phyloP scores from a whole-genome alignment of 2,888 invertebrate genomes.

The Melangyna quadrimaculata region DNA sequence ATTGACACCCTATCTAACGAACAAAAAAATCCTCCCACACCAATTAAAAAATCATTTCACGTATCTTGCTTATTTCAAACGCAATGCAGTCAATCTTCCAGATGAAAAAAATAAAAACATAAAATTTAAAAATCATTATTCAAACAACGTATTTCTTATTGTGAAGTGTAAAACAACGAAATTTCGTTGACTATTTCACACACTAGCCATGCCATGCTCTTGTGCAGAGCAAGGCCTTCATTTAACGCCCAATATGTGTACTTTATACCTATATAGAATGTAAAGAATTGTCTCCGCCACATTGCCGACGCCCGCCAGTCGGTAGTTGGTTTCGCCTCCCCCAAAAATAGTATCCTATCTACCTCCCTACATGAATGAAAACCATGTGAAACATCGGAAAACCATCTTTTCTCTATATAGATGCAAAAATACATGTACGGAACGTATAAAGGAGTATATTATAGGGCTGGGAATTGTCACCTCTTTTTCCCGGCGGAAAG shows the following conservation, averaged over 20 bases:
- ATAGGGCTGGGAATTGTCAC: neutral
- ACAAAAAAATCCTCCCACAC: constrained; percentile 27
- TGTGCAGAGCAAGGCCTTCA: neutral
- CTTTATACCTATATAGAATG: neutral
- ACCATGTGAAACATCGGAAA: constrained; percentile 61
- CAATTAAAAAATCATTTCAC: constrained; percentile 62
- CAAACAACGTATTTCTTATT: constrained; percentile 54
- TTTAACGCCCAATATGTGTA: constrained; percentile 30
- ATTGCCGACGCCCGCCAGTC: constrained; percentile 10
- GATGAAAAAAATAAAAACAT: constrained; percentile 13
- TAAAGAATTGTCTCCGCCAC: neutral
- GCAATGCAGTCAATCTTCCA: constrained; percentile 42
- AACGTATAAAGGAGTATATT: neutral
- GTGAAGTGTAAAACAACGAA: constrained; percentile 65
- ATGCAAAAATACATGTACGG: neutral
- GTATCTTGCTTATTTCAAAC: constrained; percentile 22
- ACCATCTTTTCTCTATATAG: constrained; percentile 11
- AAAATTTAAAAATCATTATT: constrained; percentile 61
- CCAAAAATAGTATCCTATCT: constrained; percentile 25
- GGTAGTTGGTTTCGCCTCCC: neutral
- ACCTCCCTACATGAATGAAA: constrained; percentile 18
- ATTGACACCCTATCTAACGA: neutral
- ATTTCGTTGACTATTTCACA: constrained; percentile 63
- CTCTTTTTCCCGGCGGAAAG: constrained; percentile 19
- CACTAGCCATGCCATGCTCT: neutral